Evolutionary conservation across 2,113 vertebrate genomes (phyloP).

Genomic region (Pantherophis guttatus): DNA sequence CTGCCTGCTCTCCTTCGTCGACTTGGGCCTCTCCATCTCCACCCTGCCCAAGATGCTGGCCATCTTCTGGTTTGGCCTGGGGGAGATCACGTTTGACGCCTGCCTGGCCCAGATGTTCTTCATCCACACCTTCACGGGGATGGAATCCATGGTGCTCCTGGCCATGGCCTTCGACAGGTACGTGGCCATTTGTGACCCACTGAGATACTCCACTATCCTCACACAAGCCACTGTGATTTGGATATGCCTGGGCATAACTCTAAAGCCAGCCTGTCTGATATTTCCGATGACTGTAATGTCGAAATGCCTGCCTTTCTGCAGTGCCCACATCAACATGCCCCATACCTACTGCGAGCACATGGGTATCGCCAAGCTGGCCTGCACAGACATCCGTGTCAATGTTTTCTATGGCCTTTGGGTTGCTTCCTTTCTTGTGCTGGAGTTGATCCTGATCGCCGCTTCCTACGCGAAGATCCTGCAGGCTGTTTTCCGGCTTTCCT

Average conservation of each 20-base stretch:
- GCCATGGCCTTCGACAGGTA: constrained; percentile 56
- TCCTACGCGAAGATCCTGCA: constrained; percentile 24
- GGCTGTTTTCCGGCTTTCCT: constrained; percentile 4
- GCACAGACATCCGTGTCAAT: constrained; percentile 12
- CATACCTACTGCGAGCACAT: constrained; percentile 35
- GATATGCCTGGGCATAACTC: background rate
- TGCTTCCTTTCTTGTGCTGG: background rate
- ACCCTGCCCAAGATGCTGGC: constrained; percentile 1
- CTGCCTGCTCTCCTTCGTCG: background rate
- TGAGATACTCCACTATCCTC: constrained; percentile 48
- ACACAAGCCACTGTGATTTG: background rate
- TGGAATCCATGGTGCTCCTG: constrained; percentile 53
- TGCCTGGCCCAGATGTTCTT: constrained; percentile 61
- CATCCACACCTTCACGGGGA: constrained; percentile 54
- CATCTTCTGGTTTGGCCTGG: background rate
- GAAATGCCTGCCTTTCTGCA: background rate
- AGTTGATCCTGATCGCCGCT: constrained; percentile 8
- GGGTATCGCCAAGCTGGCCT: background rate
- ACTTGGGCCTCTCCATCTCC: background rate
- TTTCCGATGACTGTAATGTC: background rate
- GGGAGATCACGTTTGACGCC: background rate
- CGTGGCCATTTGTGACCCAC: constrained; percentile 3
- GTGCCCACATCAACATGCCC: background rate
- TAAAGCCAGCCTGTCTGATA: background rate
- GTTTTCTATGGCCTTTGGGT: background rate